Conservation (phyloP, 2,797 vertebrate species). For the Diplodus puntazzo region DNA sequence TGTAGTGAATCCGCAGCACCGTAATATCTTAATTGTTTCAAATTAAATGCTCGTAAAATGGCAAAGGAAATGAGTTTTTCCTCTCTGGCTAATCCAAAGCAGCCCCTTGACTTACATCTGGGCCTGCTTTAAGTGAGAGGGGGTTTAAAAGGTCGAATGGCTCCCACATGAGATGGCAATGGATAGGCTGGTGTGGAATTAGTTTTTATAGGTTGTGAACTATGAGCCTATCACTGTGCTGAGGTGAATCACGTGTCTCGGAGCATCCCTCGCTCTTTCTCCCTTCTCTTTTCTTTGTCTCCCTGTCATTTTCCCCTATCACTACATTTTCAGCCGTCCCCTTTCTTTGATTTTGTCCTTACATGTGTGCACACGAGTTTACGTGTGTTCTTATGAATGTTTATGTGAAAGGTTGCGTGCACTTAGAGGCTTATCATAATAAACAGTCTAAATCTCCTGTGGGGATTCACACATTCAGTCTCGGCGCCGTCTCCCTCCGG, state of each 20-base stretch:
- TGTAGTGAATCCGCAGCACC: conserved; percentile 72
- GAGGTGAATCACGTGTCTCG: conserved; percentile 21
- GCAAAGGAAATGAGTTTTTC: conserved; percentile 81
- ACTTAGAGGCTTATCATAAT: conserved; percentile 63
- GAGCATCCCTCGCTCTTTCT: conserved; percentile 5
- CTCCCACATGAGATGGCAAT: conserved; percentile 69
- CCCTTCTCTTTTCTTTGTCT: not conserved
- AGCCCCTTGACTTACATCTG: conserved; percentile 82
- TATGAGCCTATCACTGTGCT: conserved; percentile 41
- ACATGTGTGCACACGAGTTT: conserved; percentile 19
- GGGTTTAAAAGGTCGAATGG: conserved; percentile 73
- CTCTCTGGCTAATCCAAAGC: conserved; percentile 79
- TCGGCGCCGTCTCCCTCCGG: conserved; percentile 46
- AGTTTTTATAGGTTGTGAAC: conserved; percentile 71
- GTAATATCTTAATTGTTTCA: conserved; percentile 87
- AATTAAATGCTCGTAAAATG: conserved; percentile 85
- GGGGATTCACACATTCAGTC: conserved; percentile 67
- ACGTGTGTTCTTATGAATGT: conserved; percentile 41
- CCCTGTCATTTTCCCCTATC: not conserved
- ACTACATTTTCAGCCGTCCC: not conserved
- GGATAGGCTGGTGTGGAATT: conserved; percentile 59
- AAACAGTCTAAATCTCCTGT: conserved; percentile 70
- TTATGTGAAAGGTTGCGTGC: conserved; percentile 26
- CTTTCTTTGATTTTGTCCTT: conserved; percentile 17
- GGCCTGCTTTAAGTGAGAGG: conserved; percentile 67